A percentile compares a stretch with the other conserved stretches of the same genome.
These are phyloP conservation scores for Scolanthus callimorphus DNA, from an alignment of 92 coral and sea anemone genomes.

Conservation along the genomic window DNA sequence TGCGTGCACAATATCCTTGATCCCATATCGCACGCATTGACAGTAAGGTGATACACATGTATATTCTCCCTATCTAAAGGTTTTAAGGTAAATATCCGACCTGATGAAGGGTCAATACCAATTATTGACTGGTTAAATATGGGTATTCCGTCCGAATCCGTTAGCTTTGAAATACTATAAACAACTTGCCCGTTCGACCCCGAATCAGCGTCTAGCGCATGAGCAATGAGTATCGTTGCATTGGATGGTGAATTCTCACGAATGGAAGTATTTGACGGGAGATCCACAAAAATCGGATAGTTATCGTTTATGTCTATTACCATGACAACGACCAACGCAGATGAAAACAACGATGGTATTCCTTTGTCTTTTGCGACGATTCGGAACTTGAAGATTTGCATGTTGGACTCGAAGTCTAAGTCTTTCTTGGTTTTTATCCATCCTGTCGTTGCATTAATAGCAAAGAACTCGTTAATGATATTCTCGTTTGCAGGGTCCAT, in stretches of 20 bases:
- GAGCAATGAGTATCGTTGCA: not conserved
- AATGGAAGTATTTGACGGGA: not conserved
- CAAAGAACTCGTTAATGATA: not conserved
- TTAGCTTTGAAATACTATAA: not conserved
- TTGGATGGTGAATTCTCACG: constrained; percentile 5
- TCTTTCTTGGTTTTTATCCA: not conserved
- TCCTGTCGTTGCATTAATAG: constrained; percentile 19
- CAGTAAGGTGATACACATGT: not conserved
- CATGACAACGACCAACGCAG: constrained; percentile 14
- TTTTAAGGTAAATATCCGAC: constrained; percentile 2
- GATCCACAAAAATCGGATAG: constrained; percentile 23
- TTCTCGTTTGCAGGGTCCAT: not conserved
- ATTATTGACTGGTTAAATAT: not conserved
- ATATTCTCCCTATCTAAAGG: constrained; percentile 8
- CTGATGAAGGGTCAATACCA: not conserved
- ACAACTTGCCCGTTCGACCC: constrained; percentile 4
- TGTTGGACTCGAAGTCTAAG: constrained; percentile 12
- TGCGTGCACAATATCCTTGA: not conserved
- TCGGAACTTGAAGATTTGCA: constrained; percentile 3
- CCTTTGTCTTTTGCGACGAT: constrained; percentile 36
- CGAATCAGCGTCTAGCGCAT: constrained; percentile 9
- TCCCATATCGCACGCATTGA: constrained; percentile 1
- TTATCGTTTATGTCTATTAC: constrained; percentile 44
- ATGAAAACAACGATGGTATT: constrained; percentile 18
- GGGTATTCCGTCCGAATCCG: not conserved